Evolutionary conservation across 2,888 invertebrate species (phyloP).

Genomic region (Gibbula magus): DNA sequence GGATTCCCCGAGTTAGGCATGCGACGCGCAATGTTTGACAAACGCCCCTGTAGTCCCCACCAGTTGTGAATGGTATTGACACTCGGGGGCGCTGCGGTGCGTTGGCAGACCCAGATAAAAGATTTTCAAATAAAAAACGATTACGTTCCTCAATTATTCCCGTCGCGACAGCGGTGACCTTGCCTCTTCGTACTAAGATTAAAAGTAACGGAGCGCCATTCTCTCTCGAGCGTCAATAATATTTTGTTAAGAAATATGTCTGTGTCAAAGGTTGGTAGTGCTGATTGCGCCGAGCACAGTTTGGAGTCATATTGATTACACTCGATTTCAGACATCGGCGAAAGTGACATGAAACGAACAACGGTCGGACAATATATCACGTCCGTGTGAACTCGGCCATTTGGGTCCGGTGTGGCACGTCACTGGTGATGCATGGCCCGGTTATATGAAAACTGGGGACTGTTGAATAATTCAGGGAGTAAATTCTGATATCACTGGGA

Average conservation of each 20-base stretch:
- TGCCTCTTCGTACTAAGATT: not conserved
- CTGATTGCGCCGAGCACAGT: not conserved
- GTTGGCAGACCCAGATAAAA: conserved; percentile 8
- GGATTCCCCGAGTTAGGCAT: conserved; percentile 17
- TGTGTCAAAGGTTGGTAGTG: not conserved
- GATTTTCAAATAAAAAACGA: conserved; percentile 21
- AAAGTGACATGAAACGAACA: not conserved
- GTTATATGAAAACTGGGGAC: too few species aligned
- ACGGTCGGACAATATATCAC: not conserved
- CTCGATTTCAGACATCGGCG: not conserved
- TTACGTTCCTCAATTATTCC: conserved; percentile 20
- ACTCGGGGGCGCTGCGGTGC: conserved; percentile 14
- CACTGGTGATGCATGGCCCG: too few species aligned
- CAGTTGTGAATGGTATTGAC: conserved; percentile 6
- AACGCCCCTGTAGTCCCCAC: conserved; percentile 1
- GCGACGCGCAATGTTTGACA: conserved; percentile 11
- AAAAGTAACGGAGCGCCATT: not conserved
- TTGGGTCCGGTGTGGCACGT: too few species aligned
- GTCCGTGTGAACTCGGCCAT: too few species aligned
- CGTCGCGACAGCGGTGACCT: not conserved
- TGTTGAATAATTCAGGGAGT: too few species aligned
- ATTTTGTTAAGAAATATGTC: conserved; percentile 10
- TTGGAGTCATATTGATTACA: not conserved
- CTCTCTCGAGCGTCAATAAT: conserved; percentile 3
- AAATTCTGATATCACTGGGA: too few species aligned